Percentiles rank a stretch among this genome's conserved stretches.
Evolutionary conservation across 2,113 vertebrate genomes (phyloP).

Genomic region (Benitochromis conjunctus): DNA sequence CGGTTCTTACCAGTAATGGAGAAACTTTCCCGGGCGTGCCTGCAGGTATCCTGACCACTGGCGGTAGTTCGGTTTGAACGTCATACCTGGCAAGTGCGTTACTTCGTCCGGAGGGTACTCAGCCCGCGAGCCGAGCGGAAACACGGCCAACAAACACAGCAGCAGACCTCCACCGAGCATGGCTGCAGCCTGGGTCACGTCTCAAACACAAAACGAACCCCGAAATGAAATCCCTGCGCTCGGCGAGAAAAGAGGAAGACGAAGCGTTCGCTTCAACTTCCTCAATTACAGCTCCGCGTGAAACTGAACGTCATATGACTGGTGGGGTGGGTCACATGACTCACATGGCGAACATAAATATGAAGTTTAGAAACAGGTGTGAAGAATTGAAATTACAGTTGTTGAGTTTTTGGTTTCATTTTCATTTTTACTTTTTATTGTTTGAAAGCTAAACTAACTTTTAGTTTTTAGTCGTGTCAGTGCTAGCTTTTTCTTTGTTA

Average conservation of each 20-base stretch:
- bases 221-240: neutral
- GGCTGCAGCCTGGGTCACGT: neutral
- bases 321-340: conserved; percentile 12
- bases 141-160: conserved; percentile 10
- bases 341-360: neutral
- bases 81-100: conserved; percentile 64
- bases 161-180: conserved; percentile 7
- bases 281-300: neutral
- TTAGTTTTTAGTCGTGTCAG: neutral
- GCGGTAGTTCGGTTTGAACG: conserved; percentile 61
- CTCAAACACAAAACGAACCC: neutral
- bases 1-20: conserved; percentile 75
- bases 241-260: rapidly evolving
- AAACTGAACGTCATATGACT: conserved; percentile 28
- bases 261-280: neutral
- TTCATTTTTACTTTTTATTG: neutral
- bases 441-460: neutral
- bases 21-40: conserved; percentile 64
- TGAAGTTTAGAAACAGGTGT: neutral
- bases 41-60: conserved; percentile 77
- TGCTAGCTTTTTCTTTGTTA: neutral
- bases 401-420: neutral
- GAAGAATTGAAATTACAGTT: neutral
- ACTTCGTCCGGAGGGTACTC: conserved; percentile 71
- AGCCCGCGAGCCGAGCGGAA: conserved; percentile 18